Base-by-base conservation (phyloP, 2,888 invertebrate species). In the Dicranocentrus wangi region DNA sequence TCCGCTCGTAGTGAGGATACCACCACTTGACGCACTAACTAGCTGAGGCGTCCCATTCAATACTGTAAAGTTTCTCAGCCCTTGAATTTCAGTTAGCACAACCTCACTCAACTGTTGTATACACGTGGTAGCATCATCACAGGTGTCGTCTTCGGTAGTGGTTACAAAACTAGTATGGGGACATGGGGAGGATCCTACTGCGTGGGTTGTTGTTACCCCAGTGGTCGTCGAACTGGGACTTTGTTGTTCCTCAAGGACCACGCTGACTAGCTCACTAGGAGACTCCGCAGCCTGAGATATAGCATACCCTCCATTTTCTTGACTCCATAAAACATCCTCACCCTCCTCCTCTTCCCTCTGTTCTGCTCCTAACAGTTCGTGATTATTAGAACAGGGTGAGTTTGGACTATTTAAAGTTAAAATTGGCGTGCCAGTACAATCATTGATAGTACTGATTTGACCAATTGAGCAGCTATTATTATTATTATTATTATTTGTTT, bases 241-340 rank as follows among this genome's bases (percentile, higher is more conserved):
- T 27, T 68, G 72, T 27, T 78, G 81, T 28, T 83, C 81, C 43
- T 83, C 83, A 1, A 81, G 71, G 68, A 83, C 76, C 0, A 83
- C 83, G 42, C 69, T 70, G 23, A 83, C 83, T 25, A 83, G 42
- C 28, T 83, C 83, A 43, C 77, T 75, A 0, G 83, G 83, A 17
- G 81, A 78, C n/a, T 81, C 78, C 1, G 80, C 72, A 23, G 39
- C 27, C n/a, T n/a, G n/a, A n/a, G n/a, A n/a, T n/a, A n/a, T n/a
- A n/a, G n/a, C n/a, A n/a, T 43, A 47, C 25, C 23, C 68, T 23
- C 25, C 68, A 7, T 47, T 23, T 28, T 58, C 42, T 8, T 65
- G 19, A 19, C 21, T 25, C 28, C 43, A 51, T 19, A 51, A 7
- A 25, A 23, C 55, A 1, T 23, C 25, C 17, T 19, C 51, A 2